Evolutionary conservation across 92 coral and sea anemone species (phyloP).

Genomic region (Palythoa caribaeorum): DNA sequence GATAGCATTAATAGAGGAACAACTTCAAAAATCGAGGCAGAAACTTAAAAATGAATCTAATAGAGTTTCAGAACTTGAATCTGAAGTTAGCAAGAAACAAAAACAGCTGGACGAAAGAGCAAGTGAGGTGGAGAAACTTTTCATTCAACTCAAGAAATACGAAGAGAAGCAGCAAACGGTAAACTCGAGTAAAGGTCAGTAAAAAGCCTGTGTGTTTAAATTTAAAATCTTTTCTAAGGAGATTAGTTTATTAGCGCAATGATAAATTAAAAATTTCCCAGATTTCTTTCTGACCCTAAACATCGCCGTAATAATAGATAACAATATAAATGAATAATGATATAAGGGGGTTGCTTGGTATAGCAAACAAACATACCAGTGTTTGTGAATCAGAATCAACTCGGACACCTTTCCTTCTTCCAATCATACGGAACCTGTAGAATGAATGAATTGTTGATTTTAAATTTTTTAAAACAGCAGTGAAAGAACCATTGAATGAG

Average conservation of each 20-base stretch:
- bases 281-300: too few relatives aligned
- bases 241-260: too few relatives aligned
- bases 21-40: conserved; percentile 67
- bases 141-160: conserved; percentile 53
- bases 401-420: neutral
- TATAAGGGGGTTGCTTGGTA: too few relatives aligned
- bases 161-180: neutral
- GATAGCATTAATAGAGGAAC: conserved; percentile 73
- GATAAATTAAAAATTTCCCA: too few relatives aligned
- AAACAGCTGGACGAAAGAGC: conserved; percentile 59
- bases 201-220: too few relatives aligned
- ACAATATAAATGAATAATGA: too few relatives aligned
- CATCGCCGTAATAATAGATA: too few relatives aligned
- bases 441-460: too few relatives aligned
- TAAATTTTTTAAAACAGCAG: too few relatives aligned
- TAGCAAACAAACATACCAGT: too few relatives aligned
- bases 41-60: conserved; percentile 68
- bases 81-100: conserved; percentile 56
- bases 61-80: conserved; percentile 60
- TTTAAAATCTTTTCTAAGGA: too few relatives aligned
- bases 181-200: conserved; percentile 65
- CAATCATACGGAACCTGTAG: neutral
- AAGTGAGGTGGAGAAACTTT: conserved; percentile 54
- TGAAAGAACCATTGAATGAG: neutral
- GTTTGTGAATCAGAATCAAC: neutral